Base-by-base conservation (phyloP, 2,888 invertebrate genomes). In the Thelaira solivaga region DNA sequence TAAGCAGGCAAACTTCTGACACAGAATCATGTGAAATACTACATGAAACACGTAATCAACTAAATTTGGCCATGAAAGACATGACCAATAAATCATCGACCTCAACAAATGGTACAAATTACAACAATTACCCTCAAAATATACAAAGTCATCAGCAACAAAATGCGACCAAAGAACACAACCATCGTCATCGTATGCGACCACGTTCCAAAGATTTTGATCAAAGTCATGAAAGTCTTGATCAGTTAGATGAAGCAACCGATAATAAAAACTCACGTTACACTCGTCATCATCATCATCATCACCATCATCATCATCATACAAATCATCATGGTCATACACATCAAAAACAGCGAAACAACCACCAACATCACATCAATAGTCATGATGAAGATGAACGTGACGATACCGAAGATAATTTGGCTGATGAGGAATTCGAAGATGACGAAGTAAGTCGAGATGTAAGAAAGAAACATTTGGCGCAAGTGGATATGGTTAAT, bases 11-110 rank as follows among this genome's bases (percentile, higher is more conserved):
- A 88, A 89, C 89, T 49, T 89, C 89, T 55, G 89, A 89, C 74
- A 88, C 89, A 36, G 89, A 89, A 82, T 89, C 89, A 13, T 88
- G 88, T 84, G 89, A 89, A 83, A 89, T 89, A 57, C 80, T 89
- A 31, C 88, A 89, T 82, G 89, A 89, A 78, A 88, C 87, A 62
- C 86, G 87, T 47, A 88, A 83, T 55, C 86, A 87, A 77, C 75
- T 86, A 81, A 86, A 85, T 77, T 51, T 86, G 80, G 84, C 84
- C 69, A 83, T 86, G 82, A 79, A 86, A 80, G 87, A 87, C 80
- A 72, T 85, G 80, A 80, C 73, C 49, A 77, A 74, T 34, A 80
- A 80, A 43, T 81, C 80, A 13, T 76, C 82, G 22, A 80, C 80
- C 41, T 76, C 81, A 59, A 78, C 78, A 39, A 81, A 74, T 59